Conservation (phyloP, 2,888 invertebrate genomes). For the Apodemia hepburni region DNA sequence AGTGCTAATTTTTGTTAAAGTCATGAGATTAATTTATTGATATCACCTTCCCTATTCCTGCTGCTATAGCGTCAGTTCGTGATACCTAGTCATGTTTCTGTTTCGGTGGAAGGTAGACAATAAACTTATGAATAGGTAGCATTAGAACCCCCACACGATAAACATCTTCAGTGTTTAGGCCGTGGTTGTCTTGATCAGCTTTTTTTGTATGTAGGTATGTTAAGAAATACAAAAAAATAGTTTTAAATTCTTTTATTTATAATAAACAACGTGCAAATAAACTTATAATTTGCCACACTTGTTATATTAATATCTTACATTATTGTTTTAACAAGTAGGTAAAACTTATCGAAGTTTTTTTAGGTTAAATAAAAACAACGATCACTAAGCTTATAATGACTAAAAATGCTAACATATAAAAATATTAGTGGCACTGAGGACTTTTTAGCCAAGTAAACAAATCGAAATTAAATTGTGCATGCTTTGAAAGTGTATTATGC, state of each 20-base stretch:
- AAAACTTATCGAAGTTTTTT: conserved; percentile 43
- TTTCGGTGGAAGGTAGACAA: no score
- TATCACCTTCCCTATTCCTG: no score
- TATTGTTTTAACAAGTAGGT: conserved; percentile 44
- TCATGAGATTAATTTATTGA: no score
- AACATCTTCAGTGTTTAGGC: no score
- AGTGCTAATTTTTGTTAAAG: no score
- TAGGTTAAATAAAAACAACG: conserved; percentile 48
- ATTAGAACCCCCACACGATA: no score
- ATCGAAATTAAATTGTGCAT: conserved; percentile 37
- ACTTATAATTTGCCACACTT: conserved; percentile 30
- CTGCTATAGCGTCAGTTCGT: no score
- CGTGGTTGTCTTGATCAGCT: no score
- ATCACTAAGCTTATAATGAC: conserved; percentile 53
- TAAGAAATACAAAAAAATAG: conserved; percentile 33
- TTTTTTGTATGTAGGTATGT: conserved; percentile 2
- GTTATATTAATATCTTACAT: conserved; percentile 25
- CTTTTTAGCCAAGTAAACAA: conserved; percentile 27
- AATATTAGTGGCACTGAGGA: conserved; percentile 58
- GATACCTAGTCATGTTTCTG: no score
- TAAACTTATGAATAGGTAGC: no score
- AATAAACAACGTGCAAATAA: conserved; percentile 73
- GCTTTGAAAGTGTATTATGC: conserved; percentile 12
- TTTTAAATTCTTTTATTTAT: conserved; percentile 64
- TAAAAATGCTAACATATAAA: conserved; percentile 61